These are phyloP conservation scores for Sarcophaga bullata DNA, from an alignment of 1,140 invertebrate genomes.

Conservation along the genomic window DNA sequence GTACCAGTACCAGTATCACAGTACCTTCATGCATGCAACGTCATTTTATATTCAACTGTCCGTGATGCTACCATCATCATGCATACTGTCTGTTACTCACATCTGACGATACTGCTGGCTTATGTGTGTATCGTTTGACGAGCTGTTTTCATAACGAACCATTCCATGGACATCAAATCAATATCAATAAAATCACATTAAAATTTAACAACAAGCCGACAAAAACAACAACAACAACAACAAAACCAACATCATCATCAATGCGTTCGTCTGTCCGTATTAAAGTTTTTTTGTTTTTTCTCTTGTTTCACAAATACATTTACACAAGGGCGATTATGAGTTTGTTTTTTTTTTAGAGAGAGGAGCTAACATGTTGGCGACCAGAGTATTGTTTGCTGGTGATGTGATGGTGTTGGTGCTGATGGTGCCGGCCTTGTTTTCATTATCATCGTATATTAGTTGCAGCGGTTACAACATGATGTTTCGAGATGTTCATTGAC, in stretches of 20 bases:
- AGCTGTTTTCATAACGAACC: background rate
- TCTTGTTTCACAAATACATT: background rate
- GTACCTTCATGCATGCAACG: no score
- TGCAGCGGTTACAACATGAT: background rate
- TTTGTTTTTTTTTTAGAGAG: no score
- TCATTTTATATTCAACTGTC: no score
- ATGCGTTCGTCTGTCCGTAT: no score
- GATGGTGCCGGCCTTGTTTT: background rate
- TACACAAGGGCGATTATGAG: background rate
- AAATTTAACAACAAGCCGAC: background rate
- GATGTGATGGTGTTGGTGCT: background rate
- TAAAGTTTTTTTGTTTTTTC: background rate
- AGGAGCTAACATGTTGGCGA: no score
- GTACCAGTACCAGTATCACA: no score
- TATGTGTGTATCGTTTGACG: no score
- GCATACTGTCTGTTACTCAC: no score
- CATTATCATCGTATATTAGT: no score
- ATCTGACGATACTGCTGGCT: no score
- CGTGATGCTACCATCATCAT: no score
- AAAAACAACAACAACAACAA: background rate
- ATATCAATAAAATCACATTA: slow-evolving; percentile 15
- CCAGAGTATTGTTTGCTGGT: no score
- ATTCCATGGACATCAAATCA: background rate
- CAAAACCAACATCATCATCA: background rate
- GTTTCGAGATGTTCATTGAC: slow-evolving; percentile 13